Percentiles rank a stretch among this genome's conserved stretches.
Evolutionary conservation across 2,797 vertebrate species (phyloP).

Genomic region (Cryptoblepharus egeriae): DNA sequence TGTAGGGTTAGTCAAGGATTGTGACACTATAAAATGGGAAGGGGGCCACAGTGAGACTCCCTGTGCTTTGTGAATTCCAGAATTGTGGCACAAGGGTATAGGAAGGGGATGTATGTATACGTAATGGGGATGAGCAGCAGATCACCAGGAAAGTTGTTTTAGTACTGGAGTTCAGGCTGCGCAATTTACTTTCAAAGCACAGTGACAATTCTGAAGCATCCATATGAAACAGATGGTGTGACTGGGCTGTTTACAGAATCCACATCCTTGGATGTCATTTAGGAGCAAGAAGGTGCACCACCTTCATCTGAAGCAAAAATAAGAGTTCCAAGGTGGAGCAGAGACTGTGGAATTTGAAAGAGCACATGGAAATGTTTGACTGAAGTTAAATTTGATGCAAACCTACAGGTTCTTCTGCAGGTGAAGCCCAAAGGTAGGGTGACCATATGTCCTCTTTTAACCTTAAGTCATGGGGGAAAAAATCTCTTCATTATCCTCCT

Average conservation of each 20-base stretch:
- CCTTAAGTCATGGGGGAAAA: too few relatives aligned
- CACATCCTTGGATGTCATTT: neutral
- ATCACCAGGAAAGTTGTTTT: too few relatives aligned
- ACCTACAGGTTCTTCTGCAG: neutral
- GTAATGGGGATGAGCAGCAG: too few relatives aligned
- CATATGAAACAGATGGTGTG: neutral
- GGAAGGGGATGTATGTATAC: too few relatives aligned
- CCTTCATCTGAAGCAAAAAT: neutral
- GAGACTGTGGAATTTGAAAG: neutral
- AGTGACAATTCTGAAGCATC: neutral
- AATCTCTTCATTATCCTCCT: too few relatives aligned
- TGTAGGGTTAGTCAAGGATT: too few relatives aligned
- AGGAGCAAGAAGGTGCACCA: neutral
- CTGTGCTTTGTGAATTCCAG: rapidly evolving
- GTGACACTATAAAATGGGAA: neutral
- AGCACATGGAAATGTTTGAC: neutral
- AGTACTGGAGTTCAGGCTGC: neutral
- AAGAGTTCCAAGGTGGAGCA: neutral
- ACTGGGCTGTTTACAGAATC: neutral
- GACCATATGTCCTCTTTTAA: too few relatives aligned
- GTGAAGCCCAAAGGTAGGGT: too few relatives aligned
- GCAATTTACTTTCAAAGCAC: neutral
- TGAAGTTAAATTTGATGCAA: neutral
- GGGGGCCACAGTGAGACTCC: neutral
- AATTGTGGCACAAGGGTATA: constrained; percentile 1